Percentiles rank a stretch among this genome's conserved stretches.
phyloP scores from a whole-genome alignment of 2,888 invertebrate genomes.

The Harpalus rufipes region DNA sequence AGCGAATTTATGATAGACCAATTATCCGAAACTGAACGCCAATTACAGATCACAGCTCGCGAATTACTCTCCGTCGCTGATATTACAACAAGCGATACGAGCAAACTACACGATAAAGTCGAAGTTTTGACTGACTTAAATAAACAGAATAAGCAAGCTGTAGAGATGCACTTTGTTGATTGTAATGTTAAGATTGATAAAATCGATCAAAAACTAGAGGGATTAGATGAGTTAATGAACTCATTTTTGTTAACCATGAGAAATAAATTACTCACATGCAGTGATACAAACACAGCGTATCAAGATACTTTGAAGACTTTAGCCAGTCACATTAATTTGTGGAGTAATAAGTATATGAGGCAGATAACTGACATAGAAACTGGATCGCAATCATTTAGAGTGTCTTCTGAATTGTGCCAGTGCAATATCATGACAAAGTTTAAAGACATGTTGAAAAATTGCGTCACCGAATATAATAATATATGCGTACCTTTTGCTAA shows the following conservation, averaged over 20 bases:
- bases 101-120: slow-evolving; percentile 83
- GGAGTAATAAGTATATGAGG: background rate
- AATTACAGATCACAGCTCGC: slow-evolving; percentile 82
- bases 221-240: background rate
- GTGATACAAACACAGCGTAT: background rate
- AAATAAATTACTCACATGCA: background rate
- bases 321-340: background rate
- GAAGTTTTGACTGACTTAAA: slow-evolving; percentile 72
- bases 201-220: background rate
- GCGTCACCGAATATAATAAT: background rate
- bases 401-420: background rate
- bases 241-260: background rate
- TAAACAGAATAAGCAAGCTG: slow-evolving; percentile 53
- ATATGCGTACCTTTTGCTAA: too few relatives aligned
- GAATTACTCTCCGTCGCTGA: slow-evolving; percentile 83
- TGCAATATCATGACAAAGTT: background rate
- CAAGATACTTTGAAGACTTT: background rate
- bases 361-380: background rate
- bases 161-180: slow-evolving; percentile 35
- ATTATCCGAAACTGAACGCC: slow-evolving; percentile 82
- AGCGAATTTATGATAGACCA: slow-evolving; percentile 83
- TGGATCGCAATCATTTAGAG: background rate
- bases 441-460: background rate
- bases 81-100: slow-evolving; percentile 81
- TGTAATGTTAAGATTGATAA: slow-evolving; percentile 14